These are phyloP conservation scores for Cliona cf. orientalis DNA, from an alignment of 37 sponge, comb jelly and placozoan species.

Conservation along the genomic window DNA sequence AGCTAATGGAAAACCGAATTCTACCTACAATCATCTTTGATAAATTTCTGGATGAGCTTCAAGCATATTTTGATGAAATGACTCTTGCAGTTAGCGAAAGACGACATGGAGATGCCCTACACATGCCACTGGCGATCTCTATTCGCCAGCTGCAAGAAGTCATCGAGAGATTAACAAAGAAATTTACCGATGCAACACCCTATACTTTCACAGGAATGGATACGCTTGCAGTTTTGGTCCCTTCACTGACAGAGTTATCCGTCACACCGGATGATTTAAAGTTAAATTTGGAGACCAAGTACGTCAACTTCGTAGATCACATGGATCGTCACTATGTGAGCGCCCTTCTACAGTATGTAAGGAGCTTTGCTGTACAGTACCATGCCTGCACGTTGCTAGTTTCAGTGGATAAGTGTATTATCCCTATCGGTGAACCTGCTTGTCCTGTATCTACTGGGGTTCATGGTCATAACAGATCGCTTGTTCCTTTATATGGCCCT, in stretches of 20 bases:
- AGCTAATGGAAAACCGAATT: not conserved
- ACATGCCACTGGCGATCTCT: conserved; percentile 11
- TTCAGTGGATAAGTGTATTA: conserved; percentile 5
- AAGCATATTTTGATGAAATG: conserved; percentile 6
- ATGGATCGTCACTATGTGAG: no score
- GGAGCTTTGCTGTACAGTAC: no score
- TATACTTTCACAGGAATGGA: conserved; percentile 1
- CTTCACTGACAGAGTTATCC: not conserved
- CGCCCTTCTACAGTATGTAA: no score
- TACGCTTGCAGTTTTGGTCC: conserved; percentile 21
- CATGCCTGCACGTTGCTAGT: not conserved
- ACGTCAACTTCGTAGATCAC: no score
- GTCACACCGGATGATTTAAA: no score
- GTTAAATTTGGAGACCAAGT: no score
- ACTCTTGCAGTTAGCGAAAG: conserved; percentile 1
- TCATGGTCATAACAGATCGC: no score
- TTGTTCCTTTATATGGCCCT: no score
- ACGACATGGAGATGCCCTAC: conserved; percentile 9
- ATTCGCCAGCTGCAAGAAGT: not conserved
- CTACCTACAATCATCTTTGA: no score
- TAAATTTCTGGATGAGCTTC: conserved; percentile 7
- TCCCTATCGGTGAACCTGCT: conserved; percentile 3
- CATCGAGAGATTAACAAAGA: not conserved
- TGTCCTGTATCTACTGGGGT: no score
- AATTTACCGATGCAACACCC: conserved; percentile 14